Base-by-base conservation (phyloP, 2,888 invertebrate species). In the Trichogramma dendrolimi region DNA sequence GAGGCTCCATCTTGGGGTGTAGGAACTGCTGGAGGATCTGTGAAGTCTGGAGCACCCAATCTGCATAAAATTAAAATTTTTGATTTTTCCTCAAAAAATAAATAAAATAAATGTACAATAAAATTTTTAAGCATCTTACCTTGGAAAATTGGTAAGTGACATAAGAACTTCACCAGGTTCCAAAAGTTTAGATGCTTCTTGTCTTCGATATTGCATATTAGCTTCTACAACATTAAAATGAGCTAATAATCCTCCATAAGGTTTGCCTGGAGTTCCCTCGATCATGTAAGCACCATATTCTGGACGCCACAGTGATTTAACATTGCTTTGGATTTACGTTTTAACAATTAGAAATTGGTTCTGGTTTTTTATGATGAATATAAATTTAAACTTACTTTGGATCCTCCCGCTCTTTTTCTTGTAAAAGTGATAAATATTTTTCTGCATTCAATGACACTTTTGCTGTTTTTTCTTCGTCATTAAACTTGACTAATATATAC, bases 231-330 rank as follows among this genome's bases (percentile, higher is more conserved):
- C 88, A 80, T 98, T 99, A 80, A 99, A 96, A 82, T 98, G 96
- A 5, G 96, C 96, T 76, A 98, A 83, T 10, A 96, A 83, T 1
- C 95, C 94, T 6, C 96, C 96, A 73, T 96, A 98, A 0, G 94
- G 94, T 73, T 90, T 88, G 2, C 99, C 98, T 0, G 99, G 99
- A 0, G 99, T 99, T 14, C 98, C 98, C 83, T 99, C 97, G 62
- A 97, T 86, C 97, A 99, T 98, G 76, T 97, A 99, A n/a, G 92
- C 90, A 4, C 94, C 98, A 82, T 95, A 99, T 81, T 99, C 99
- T 0, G 98, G 98, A 57, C 96, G 86, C 99, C 99, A 99, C 49
- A 96, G 80, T 0, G 92, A 93, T 75, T 93, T 92, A 0, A 90
- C 90, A 72, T 85, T 76, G 6, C 79, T 79, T 52, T 51, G 52